Conservation (phyloP, 1,140 invertebrate genomes). For the Hyphantria cunea region DNA sequence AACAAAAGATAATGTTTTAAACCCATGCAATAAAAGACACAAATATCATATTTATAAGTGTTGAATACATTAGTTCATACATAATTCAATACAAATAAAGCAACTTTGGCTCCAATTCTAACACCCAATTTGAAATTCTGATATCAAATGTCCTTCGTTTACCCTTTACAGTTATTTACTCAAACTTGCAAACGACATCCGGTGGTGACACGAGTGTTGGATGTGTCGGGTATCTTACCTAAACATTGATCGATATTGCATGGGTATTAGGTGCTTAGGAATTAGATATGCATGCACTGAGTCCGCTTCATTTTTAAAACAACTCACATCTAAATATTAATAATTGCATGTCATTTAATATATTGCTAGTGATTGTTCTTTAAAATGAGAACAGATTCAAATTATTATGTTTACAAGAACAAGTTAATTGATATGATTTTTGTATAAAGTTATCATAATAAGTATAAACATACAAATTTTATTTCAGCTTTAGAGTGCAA, state of each 20-base stretch:
- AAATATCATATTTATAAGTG: not conserved
- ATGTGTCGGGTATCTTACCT: conserved; percentile 1
- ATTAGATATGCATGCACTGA: not conserved
- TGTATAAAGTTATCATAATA: too few species aligned
- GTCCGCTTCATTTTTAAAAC: not conserved
- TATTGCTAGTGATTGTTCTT: too few species aligned
- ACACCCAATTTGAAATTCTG: conserved; percentile 61
- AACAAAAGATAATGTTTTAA: not conserved
- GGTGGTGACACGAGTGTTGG: conserved; percentile 37
- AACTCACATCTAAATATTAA: too few species aligned
- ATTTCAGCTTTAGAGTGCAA: too few species aligned
- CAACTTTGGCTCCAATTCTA: conserved; percentile 40
- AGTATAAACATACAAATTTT: too few species aligned
- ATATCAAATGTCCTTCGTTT: conserved; percentile 68
- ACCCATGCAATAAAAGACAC: not conserved
- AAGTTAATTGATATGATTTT: too few species aligned
- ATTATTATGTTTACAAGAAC: too few species aligned
- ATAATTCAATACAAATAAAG: conserved; percentile 2
- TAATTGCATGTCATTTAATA: too few species aligned
- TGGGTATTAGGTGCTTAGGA: not conserved
- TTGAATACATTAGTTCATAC: conserved; percentile 1
- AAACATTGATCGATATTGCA: conserved; percentile 6
- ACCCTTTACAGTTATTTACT: conserved; percentile 49
- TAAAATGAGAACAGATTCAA: too few species aligned
- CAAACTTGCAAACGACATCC: conserved; percentile 58